Percentiles rank a stretch among this genome's conserved stretches.
Evolutionary conservation across 2,888 invertebrate species (phyloP).

Genomic region (Gibbula magus): DNA sequence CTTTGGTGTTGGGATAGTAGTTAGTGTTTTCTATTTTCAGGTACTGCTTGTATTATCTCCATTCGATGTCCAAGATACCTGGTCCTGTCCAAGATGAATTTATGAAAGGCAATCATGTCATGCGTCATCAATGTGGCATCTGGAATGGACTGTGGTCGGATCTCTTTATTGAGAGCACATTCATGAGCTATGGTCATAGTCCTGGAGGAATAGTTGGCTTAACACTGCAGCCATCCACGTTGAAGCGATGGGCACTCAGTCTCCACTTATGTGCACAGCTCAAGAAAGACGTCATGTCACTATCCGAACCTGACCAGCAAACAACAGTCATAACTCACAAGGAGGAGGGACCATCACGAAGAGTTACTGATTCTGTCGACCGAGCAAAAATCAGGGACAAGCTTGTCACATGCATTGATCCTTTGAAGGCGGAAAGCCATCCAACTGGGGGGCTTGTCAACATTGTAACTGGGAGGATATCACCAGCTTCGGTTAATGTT

Average conservation of each 20-base stretch:
- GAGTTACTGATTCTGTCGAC: neutral
- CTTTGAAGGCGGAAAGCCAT: constrained; percentile 14
- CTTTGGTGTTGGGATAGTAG: too few relatives aligned
- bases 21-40: too few relatives aligned
- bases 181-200: constrained; percentile 54
- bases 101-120: constrained; percentile 46
- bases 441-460: neutral
- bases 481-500: neutral
- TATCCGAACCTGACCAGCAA: neutral
- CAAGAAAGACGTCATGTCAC: constrained; percentile 14
- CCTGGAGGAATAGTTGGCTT: constrained; percentile 47
- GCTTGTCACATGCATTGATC: constrained; percentile 27
- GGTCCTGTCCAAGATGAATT: neutral
- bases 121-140: constrained; percentile 44
- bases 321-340: neutral
- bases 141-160: constrained; percentile 52
- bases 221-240: constrained; percentile 39
- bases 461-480: neutral
- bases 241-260: constrained; percentile 47
- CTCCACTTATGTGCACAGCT: constrained; percentile 40
- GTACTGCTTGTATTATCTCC: too few relatives aligned
- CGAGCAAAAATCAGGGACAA: constrained; percentile 20
- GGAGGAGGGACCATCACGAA: neutral
- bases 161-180: constrained; percentile 53
- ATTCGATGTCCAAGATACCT: too few relatives aligned